Evolutionary conservation across 2,888 invertebrate species (phyloP), one percentile per base, ranked within the genome.

Genomic region (Petrophora chlorosata): DNA sequence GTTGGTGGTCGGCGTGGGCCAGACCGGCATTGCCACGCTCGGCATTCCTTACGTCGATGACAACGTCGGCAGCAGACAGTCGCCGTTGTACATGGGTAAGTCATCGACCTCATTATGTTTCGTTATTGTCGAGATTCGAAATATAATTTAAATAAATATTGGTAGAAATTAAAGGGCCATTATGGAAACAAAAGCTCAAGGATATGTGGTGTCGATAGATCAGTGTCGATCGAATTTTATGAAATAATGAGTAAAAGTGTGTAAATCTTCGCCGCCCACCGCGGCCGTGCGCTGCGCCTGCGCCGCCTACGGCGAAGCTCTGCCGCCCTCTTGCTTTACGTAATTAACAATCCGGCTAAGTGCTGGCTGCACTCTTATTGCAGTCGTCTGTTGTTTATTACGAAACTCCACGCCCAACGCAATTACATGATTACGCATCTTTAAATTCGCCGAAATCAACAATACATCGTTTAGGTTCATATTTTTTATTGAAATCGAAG

Each of bases 21-120:
- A 97, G 86, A 98, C 98, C 0, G 97, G 97, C 8, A 97, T 97
- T 44, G 96, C 96, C 64, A 97, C 97, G 12, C 92, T 98, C 28
- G 98, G 97, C 10, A 97, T 98, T 67, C 97, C 98, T 3, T 98
- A 97, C 79, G 96, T 98, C 59, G 98, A 98, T 67, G 97, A 98
- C 82, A 98, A 98, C 81, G 97, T 98, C 49, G 96, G 96, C 67
- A 96, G 96, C 85, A 93, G 95, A 69, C 97, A 97, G 82, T 97
- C 97, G 48, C 97, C 98, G 15, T 92, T 97, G 62, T 98, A 98
- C 87, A 96, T 97, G 90, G 95, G 96, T 96, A 83, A 93, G 92
- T 90, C 23, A 51, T n/a, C n/a, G n/a, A n/a, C n/a, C n/a, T n/a
- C n/a, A n/a, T n/a, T n/a, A n/a, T n/a, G n/a, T n/a, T n/a, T n/a